Evolutionary conservation across 2,888 invertebrate genomes (phyloP).

Genomic region (Thymelicus sylvestris): DNA sequence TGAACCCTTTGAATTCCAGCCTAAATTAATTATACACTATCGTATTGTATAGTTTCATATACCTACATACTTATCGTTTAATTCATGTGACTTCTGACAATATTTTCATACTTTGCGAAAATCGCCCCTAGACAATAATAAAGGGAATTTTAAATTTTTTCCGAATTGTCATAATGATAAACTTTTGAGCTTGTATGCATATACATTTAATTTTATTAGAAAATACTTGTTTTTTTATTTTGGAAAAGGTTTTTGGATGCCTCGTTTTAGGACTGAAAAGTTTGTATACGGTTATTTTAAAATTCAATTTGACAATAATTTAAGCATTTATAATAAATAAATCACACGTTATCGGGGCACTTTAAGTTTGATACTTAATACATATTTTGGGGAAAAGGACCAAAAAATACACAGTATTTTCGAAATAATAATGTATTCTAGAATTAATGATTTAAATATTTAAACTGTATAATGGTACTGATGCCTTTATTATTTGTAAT

Average conservation of each 20-base stretch:
- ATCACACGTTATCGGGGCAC: slow-evolving; percentile 47
- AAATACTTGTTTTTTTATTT: not conserved
- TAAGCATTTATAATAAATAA: slow-evolving; percentile 22
- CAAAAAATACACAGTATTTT: slow-evolving; percentile 28
- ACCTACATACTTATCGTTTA: not conserved
- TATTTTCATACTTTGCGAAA: not conserved
- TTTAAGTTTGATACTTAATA: slow-evolving; percentile 33
- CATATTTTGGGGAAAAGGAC: slow-evolving; percentile 35
- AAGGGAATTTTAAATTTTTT: slow-evolving; percentile 9
- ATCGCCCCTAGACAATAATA: slow-evolving; percentile 11
- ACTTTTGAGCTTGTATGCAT: not conserved
- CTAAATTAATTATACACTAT: not conserved
- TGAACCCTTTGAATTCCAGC: too few relatives aligned
- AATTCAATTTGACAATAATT: slow-evolving; percentile 42
- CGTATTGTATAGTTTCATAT: not conserved
- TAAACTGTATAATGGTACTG: not conserved
- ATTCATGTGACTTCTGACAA: slow-evolving; percentile 9
- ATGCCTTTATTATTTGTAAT: not conserved
- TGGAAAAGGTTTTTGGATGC: not conserved
- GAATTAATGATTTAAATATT: not conserved
- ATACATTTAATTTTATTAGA: not conserved
- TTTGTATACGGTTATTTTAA: slow-evolving; percentile 8
- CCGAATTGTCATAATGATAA: slow-evolving; percentile 24
- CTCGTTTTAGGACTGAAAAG: not conserved
- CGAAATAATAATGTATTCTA: not conserved